Conservation (phyloP, 1,140 invertebrate species). For the Bombus breviceps region DNA sequence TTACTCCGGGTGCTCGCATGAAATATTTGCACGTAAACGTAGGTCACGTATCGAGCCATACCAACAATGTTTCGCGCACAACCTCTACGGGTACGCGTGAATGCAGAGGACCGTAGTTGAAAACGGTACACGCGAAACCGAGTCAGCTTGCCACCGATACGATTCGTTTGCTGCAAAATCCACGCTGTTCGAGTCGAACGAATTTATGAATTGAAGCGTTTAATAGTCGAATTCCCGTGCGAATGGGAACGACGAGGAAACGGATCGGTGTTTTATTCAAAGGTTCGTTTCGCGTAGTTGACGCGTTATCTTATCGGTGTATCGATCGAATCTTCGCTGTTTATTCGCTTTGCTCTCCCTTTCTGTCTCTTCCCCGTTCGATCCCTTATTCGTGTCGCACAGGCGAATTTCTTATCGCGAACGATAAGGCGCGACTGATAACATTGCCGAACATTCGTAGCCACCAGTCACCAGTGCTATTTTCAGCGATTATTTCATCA, state of each 20-base stretch:
- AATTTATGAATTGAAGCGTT: background rate
- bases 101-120: background rate
- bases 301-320: background rate
- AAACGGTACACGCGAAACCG: background rate
- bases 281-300: background rate
- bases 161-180: background rate
- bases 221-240: background rate
- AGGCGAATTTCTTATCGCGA: conserved; percentile 69
- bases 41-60: conserved; percentile 16
- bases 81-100: background rate
- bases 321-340: conserved; percentile 11
- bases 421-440: conserved; percentile 73
- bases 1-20: background rate
- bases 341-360: background rate
- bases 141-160: background rate
- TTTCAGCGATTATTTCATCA: conserved; percentile 19
- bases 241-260: background rate
- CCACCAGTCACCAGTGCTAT: conserved; percentile 46
- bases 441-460: conserved; percentile 62
- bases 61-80: conserved; percentile 26
- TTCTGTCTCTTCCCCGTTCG: background rate
- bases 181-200: background rate
- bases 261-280: background rate
- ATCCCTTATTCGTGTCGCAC: conserved; percentile 19
- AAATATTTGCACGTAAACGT: conserved; percentile 38